Conservation (phyloP, 2,113 vertebrate genomes). For the Syngnathus scovelli region DNA sequence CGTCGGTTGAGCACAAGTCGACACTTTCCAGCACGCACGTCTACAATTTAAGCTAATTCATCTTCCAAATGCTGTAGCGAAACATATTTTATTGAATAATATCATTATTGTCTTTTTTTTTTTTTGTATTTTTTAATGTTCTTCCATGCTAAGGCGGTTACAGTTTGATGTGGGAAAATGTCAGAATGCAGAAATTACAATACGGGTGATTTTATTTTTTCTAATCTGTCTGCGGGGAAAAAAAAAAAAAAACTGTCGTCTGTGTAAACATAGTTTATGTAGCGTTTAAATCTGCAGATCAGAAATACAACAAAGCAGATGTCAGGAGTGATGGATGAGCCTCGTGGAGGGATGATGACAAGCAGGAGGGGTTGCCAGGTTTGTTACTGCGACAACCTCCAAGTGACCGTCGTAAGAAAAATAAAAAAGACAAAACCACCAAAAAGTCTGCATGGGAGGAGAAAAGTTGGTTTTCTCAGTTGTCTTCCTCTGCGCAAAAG, state of each 20-base stretch:
- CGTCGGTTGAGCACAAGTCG: neutral
- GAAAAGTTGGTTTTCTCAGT: neutral
- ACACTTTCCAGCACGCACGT: neutral
- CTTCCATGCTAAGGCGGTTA: neutral
- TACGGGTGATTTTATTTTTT: neutral
- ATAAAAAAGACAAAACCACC: neutral
- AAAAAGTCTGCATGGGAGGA: neutral
- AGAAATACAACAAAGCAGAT: neutral
- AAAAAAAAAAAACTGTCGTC: neutral
- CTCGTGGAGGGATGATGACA: neutral
- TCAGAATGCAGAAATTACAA: neutral
- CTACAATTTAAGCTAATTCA: neutral
- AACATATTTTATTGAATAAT: neutral
- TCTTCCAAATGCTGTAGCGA: neutral
- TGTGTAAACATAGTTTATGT: neutral
- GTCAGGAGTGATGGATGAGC: neutral
- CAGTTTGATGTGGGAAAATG: neutral
- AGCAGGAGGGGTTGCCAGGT: neutral
- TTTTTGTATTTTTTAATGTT: neutral
- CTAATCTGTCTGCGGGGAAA: neutral
- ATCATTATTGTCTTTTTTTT: no score
- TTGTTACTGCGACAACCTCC: neutral
- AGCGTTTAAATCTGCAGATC: neutral
- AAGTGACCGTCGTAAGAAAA: neutral
- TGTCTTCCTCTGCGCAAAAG: neutral